These are phyloP conservation scores for Strigamia crassipes DNA, from an alignment of 2,888 invertebrate genomes.

Conservation along the genomic window DNA sequence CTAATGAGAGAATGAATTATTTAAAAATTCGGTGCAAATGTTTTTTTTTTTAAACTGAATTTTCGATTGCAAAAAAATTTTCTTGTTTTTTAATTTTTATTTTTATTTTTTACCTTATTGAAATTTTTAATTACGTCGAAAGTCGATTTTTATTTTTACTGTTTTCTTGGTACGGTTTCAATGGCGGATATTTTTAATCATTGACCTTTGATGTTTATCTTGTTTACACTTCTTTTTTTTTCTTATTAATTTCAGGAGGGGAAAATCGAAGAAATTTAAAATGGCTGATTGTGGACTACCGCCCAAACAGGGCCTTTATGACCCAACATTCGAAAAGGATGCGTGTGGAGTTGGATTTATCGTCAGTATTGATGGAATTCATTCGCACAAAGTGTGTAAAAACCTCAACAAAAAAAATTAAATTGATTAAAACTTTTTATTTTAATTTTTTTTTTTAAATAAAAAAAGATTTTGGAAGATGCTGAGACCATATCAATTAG, in stretches of 20 bases:
- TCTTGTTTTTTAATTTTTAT: too few relatives aligned
- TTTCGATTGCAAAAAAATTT: too few relatives aligned
- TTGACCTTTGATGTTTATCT: conserved; percentile 7
- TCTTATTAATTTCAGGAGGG: neutral
- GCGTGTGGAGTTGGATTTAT: conserved; percentile 99
- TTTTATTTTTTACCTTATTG: neutral
- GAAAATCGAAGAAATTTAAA: neutral
- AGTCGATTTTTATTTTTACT: neutral
- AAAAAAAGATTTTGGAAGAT: conserved; percentile 84
- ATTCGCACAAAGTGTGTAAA: conserved; percentile 74
- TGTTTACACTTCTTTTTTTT: conserved; percentile 1
- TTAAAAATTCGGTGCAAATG: too few relatives aligned
- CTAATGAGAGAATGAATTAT: too few relatives aligned
- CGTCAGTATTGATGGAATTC: conserved; percentile 94
- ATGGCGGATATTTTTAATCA: neutral
- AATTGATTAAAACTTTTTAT: neutral
- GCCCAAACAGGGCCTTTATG: conserved; percentile 76
- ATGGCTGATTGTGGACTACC: conserved; percentile 34
- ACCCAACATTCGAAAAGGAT: conserved; percentile 92
- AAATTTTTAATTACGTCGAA: neutral
- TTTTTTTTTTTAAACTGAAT: too few relatives aligned
- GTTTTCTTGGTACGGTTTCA: neutral
- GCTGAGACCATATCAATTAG: conserved; percentile 91
- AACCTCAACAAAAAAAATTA: too few relatives aligned
- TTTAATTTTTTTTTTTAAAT: conserved; percentile 49